Conservation (phyloP, 2,113 vertebrate genomes). For the Charadrius vociferus region DNA sequence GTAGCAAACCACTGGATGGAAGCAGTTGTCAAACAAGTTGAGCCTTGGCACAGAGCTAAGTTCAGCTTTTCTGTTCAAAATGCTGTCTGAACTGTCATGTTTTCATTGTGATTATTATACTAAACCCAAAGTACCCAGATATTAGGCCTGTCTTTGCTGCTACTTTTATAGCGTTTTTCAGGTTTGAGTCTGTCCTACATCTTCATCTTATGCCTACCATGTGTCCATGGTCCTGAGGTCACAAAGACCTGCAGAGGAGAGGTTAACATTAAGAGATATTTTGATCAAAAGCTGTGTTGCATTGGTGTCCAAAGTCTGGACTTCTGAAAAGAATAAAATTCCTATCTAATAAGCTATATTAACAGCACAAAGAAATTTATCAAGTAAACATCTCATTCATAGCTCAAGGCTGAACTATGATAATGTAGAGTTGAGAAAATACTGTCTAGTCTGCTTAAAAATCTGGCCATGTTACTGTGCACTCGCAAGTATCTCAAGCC, state of each 20-base stretch:
- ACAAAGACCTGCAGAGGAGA: background rate
- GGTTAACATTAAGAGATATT: background rate
- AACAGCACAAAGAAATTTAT: background rate
- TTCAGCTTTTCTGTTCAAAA: background rate
- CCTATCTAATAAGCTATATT: background rate
- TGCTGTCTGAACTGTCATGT: background rate
- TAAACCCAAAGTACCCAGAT: background rate
- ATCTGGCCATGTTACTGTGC: slow-evolving; percentile 10
- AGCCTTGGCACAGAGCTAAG: background rate
- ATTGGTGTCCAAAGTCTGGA: background rate
- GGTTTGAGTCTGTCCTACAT: rapidly evolving
- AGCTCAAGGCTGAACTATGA: background rate
- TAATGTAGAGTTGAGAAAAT: background rate
- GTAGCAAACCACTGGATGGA: background rate
- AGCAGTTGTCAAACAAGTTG: background rate
- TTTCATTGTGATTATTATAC: background rate
- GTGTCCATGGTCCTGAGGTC: background rate
- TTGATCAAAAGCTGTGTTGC: background rate
- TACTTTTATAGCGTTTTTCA: background rate
- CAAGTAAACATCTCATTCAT: background rate
- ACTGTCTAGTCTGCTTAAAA: slow-evolving; percentile 38
- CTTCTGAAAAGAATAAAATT: background rate
- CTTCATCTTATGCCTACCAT: background rate
- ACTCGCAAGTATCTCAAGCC: background rate
- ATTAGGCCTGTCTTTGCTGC: background rate